Evolutionary conservation across 2,113 vertebrate genomes (phyloP), one percentile per base, ranked within the genome.

Genomic region (Nycticryphes semicollaris): DNA sequence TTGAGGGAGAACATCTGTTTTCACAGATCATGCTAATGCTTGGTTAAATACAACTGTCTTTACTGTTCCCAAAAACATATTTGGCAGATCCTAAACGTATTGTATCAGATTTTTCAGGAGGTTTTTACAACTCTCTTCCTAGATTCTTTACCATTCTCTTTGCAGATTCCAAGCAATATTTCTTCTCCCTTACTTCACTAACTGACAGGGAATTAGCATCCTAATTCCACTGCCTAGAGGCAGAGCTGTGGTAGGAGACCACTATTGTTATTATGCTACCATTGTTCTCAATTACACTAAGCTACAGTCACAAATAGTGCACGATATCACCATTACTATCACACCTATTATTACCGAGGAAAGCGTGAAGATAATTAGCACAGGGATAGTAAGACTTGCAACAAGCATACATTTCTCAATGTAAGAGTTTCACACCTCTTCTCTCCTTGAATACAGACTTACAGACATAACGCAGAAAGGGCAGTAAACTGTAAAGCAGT

Each of bases 1-100:
- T 97, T 96, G 84, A 95, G 91, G 91, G 93, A 97, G 78, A 97
- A 93, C 96, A 96, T 91, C 94, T 97, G 97, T 86, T 97, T 95
- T 73, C 78, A 87, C 54, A 77, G 89, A 94, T 93, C 94, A 90
- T 45, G 41, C 59, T 94, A 95, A 92, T 77, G 51, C 79, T 80
- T 79, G 54, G 70, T 85, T 94, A 96, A 93, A 86, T 59, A 78
- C 67, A 80, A 72, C 67, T 35, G 5, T 80, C 78, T 87, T 80
- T 85, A 85, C 62, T 66, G 57, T 63, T 94, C 81, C 75, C 67
- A 41, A 87, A 94, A 96, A 91, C 70, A 25, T 76, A 87, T 89
- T 89, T 80, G 63, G 70, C 66, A 89, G 41, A 87, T 91, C 63
- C 68, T 64, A 78, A 94, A 75, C 39, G 89, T 72, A 86, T 39